Base-by-base conservation (phyloP, 2,888 invertebrate species). In the Rhodophaea formosa region DNA sequence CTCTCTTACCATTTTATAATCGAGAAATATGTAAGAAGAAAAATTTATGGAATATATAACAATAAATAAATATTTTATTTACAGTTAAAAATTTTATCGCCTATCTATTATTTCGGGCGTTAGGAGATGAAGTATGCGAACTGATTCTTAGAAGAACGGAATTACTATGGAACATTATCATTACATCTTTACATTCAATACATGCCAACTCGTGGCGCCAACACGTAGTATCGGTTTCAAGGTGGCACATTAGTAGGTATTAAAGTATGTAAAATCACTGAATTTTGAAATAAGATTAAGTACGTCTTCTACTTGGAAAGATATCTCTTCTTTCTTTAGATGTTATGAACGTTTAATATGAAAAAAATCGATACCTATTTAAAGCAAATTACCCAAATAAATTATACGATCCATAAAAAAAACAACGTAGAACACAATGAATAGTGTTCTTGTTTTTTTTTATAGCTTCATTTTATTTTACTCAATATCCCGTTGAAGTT, bases 21-120 rank as follows among this genome's bases (percentile, higher is more conserved):
- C 80, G 84, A 88, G 86, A 88, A 89, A 84, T 86, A 84, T 84
- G 85, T 83, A 79, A 86, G 88, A 88, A 86, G 86, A 87, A 86
- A 85, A 80, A 75, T 81, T 83, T 84, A 86, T 84, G 86, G 88
- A 87, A 88, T 88, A 89, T 88, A 86, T 86, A 91, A 91, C 88
- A 88, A 83, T 84, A 90, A 91, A 91, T 91, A 89, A 89, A 88
- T 86, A 85, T 89, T 85, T 89, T 91, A 91, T 90, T 87, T 90
- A 91, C 90, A 91, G 80, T 84, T 79, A 84, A 87, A 82, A 79
- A 72, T 83, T 86, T 87, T 85, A 84, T 86, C 80, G 81, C 88
- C 89, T 88, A 89, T 86, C 88, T 89, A 90, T 88, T 81, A 79
- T 75, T 77, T 70, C 70, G 54, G 54, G 54, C 54, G 54, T 74